A percentile compares a stretch with the other conserved stretches of the same genome.
phyloP scores from a whole-genome alignment of 2,113 vertebrate genomes.

The Ciconia maguari region DNA sequence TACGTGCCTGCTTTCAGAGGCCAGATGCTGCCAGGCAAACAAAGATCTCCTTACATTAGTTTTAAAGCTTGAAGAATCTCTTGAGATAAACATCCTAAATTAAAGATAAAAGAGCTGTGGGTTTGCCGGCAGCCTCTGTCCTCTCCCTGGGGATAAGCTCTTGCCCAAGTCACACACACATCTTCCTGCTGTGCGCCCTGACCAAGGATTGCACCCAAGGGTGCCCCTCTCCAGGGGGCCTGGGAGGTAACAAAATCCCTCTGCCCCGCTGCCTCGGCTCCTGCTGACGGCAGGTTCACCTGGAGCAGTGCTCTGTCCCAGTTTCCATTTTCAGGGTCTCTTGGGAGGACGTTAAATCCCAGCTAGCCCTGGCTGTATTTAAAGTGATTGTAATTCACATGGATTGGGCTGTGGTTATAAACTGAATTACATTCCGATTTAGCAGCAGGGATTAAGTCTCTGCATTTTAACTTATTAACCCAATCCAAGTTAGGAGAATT shows the following conservation, averaged over 20 bases:
- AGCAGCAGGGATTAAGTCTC: constrained; percentile 64
- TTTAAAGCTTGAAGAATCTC: constrained; percentile 61
- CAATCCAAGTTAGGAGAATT: constrained; percentile 59
- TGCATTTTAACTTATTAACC: constrained; percentile 72
- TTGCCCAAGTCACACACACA: not conserved
- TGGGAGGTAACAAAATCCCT: not conserved
- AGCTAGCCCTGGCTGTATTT: constrained; percentile 58
- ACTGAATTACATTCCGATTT: constrained; percentile 71
- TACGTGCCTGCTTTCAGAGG: constrained; percentile 1
- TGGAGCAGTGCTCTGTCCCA: not conserved
- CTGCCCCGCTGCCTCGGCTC: not conserved
- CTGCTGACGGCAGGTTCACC: not conserved
- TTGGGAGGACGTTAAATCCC: constrained; percentile 62
- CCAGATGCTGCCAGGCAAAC: constrained; percentile 54
- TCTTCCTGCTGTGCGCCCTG: not conserved
- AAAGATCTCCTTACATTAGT: constrained; percentile 45
- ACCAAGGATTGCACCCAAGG: not conserved
- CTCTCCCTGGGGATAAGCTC: constrained; percentile 3
- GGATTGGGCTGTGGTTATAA: constrained; percentile 70
- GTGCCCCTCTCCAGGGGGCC: not conserved
- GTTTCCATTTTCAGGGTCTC: constrained; percentile 48
- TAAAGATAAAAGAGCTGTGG: constrained; percentile 57
- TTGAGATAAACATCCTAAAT: constrained; percentile 65
- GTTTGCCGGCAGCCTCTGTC: not conserved
- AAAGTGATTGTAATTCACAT: constrained; percentile 73